Conservation (phyloP, 2,113 vertebrate species). For the Chaetorhynchus papuensis region DNA sequence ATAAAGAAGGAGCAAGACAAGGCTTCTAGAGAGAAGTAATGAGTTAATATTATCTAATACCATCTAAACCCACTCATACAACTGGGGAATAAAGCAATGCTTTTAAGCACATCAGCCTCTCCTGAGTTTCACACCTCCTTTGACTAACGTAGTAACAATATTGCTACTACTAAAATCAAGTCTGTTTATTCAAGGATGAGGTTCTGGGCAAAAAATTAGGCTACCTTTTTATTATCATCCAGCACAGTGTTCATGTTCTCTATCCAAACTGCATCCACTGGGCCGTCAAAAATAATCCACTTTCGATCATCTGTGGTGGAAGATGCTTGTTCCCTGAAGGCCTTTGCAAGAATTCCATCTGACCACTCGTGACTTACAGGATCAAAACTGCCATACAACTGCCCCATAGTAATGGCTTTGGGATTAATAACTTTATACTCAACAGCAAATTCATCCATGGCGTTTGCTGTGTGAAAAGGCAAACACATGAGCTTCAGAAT, state of each 20-base stretch:
- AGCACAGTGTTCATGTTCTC: conserved; percentile 97
- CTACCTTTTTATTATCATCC: conserved; percentile 95
- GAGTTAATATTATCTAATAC: not conserved
- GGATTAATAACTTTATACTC: conserved; percentile 87
- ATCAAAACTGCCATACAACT: conserved; percentile 89
- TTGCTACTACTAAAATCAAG: not conserved
- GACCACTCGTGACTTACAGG: conserved; percentile 90
- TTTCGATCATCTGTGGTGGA: conserved; percentile 78
- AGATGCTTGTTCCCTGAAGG: conserved; percentile 84
- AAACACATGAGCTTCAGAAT: not conserved
- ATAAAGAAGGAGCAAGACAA: not conserved
- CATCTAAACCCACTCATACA: not conserved
- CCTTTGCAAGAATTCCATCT: conserved; percentile 84
- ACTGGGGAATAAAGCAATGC: not conserved
- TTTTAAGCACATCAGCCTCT: not conserved
- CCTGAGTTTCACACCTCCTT: not conserved
- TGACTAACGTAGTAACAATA: not conserved
- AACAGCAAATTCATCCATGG: conserved; percentile 86
- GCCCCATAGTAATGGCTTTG: conserved; percentile 90
- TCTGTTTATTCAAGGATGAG: not conserved
- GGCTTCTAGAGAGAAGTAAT: not conserved
- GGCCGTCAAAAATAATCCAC: conserved; percentile 95
- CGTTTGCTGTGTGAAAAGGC: conserved; percentile 64
- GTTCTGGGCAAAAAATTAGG: not conserved
- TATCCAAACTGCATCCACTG: conserved; percentile 96